Base-by-base conservation (phyloP, 2,113 vertebrate genomes). In the Phocoena phocoena region DNA sequence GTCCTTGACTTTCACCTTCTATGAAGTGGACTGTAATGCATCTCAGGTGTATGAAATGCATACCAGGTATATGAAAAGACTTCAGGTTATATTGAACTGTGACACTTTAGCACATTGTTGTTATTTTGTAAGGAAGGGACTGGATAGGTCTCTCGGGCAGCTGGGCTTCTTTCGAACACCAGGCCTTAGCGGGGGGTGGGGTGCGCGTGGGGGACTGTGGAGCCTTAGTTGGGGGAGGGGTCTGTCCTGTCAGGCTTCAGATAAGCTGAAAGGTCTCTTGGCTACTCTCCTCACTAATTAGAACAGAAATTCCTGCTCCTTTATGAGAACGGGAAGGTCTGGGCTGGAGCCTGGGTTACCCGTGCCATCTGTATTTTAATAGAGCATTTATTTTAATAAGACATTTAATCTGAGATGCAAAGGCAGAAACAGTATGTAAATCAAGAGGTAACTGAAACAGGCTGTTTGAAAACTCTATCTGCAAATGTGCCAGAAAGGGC, bases 351-450 rank as follows among this genome's bases (percentile, higher is more conserved):
- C 92, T 38, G 53, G 55, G 71, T 85, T 83, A 50, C 79, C 74
- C 1, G 3, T 85, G 50, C 84, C 89, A 44, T 86, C 82, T 84
- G 80, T 92, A 67, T 94, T 96, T 96, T 94, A 96, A 96, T 28
- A 96, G 92, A 60, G 63, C 55, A 79, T 96, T 95, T 94, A 88
- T 96, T 96, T 93, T 94, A 94, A 97, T 97, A 94, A 94, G 81
- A 71, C 88, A 47, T 89, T 95, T 85, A 76, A 44, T 85, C 92
- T 0, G 8, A 8, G 88, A 70, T 2, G 1, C 88, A 93, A 36
- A 91, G 77, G 90, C 58, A 90, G 93, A 86, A 87, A 20, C 70
- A 8, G 6, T 2, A 77, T 5, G 8, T 80, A 86, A 83, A 50
- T 91, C 83, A 94, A 60, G 82, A 73, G 84, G 82, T 26, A 47